Conservation (phyloP, 2,797 vertebrate genomes). For the Heliangelus exortis region DNA sequence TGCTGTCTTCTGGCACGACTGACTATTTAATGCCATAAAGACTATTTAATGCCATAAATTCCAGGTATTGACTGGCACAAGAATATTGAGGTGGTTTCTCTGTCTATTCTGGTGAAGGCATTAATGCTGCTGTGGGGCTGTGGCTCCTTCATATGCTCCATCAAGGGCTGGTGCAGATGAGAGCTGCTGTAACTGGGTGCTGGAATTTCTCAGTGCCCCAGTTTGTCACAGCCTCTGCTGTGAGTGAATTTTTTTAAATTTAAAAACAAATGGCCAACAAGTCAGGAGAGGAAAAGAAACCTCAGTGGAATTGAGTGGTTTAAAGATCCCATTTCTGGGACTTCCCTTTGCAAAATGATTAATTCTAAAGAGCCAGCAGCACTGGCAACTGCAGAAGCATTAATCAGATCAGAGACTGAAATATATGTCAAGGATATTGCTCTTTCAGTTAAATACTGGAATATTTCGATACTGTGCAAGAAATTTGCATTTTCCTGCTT, state of each 20-base stretch:
- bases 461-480: neutral
- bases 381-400: neutral
- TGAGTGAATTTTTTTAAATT: neutral
- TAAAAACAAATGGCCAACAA: neutral
- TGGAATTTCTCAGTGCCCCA: neutral
- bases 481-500: neutral
- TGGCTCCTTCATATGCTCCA: neutral
- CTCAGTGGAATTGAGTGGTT: neutral
- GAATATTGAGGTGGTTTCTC: neutral
- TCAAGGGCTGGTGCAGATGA: neutral
- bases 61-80: neutral
- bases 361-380: conserved; percentile 21
- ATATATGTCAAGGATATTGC: neutral
- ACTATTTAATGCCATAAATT: neutral
- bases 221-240: neutral
- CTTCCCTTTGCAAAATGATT: conserved; percentile 8
- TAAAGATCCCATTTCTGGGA: neutral
- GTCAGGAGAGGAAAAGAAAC: fast-evolving
- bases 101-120: fast-evolving
- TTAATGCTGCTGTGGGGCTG: neutral
- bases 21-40: neutral
- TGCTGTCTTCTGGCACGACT: neutral
- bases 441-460: neutral
- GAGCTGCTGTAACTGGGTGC: neutral
- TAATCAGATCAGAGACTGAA: conserved; percentile 17